A percentile compares a stretch with the other conserved stretches of the same genome.
These are phyloP conservation scores for Calonectris borealis DNA, from an alignment of 2,113 vertebrate species.

Conservation along the genomic window DNA sequence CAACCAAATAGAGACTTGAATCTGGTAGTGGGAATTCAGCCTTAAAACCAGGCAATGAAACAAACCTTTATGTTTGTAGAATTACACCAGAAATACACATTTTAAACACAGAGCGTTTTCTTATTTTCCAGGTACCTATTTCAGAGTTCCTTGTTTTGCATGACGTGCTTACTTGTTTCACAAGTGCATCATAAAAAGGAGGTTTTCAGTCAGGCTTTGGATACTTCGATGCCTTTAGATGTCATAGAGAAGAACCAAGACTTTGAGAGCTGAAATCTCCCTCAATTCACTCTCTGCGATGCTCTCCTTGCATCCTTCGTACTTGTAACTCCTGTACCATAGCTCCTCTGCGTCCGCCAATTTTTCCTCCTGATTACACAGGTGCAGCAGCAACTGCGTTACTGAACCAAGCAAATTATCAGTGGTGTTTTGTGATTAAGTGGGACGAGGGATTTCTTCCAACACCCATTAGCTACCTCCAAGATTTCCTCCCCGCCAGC, in stretches of 20 bases:
- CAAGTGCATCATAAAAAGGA: background rate
- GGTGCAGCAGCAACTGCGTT: background rate
- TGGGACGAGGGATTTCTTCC: background rate
- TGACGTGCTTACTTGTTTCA: background rate
- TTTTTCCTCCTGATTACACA: background rate
- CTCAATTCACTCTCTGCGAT: fast-evolving
- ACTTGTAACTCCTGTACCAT: background rate
- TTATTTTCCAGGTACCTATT: background rate
- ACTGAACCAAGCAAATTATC: background rate
- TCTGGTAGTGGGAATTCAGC: background rate
- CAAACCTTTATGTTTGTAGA: background rate
- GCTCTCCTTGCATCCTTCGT: fast-evolving
- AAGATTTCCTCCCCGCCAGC: background rate
- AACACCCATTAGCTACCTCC: background rate
- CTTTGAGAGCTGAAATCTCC: background rate
- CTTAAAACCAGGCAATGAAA: background rate
- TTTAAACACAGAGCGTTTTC: background rate
- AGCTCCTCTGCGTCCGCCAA: fast-evolving
- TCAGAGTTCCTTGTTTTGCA: background rate
- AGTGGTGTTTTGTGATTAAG: background rate
- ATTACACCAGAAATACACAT: background rate
- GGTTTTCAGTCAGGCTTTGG: background rate
- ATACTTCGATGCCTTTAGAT: background rate
- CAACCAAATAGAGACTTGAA: background rate
- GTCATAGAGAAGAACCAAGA: background rate